Evolutionary conservation across 2,113 vertebrate genomes (phyloP), one percentile per base, ranked within the genome.

Genomic region (Pelusios castaneus): DNA sequence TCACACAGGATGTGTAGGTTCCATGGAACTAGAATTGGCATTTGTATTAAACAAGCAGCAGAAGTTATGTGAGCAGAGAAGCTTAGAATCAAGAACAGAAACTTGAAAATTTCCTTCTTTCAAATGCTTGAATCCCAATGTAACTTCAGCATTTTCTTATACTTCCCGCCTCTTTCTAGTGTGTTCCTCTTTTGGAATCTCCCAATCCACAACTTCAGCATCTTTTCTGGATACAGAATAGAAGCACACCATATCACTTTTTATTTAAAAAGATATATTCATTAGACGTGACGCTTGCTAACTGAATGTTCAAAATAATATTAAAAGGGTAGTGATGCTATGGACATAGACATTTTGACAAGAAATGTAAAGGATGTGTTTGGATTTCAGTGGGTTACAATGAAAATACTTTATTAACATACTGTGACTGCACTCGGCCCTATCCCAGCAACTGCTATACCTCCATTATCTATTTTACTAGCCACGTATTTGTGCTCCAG

Each of bases 391-490:
- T 45, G 54, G 9, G 45, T 84, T 91, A 84, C 85, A 89, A 19
- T 9, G 13, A 84, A 95, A 95, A 84, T 79, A 94, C 77, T 90
- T 41, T 82, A 67, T 80, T 75, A 90, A 91, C 17, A 89, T 88
- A 93, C 27, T 17, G n/a, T 43, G 84, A 89, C 47, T 92, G 38
- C 16, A 87, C 12, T 92, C 90, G 77, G 60, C 85, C 49, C 84
- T 75, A 79, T 49, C 70, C 73, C 88, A 87, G 60, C 56, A 87
- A 14, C 17, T 75, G 31, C 84, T 2, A 9, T 60, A 82, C 87
- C 92, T 96, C 88, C 41, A 56, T 96, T 95, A 93, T 87, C 87
- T 92, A 81, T 87, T 95, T 95, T 89, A 94, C 92, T 88, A 94
- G 51, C 92, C 55, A 34, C 78, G 41, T 92, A 94, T 84, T 92